A percentile compares a stretch with the other conserved stretches of the same genome.
phyloP scores from a whole-genome alignment of 2,888 invertebrate species.

The Phortica okadai region DNA sequence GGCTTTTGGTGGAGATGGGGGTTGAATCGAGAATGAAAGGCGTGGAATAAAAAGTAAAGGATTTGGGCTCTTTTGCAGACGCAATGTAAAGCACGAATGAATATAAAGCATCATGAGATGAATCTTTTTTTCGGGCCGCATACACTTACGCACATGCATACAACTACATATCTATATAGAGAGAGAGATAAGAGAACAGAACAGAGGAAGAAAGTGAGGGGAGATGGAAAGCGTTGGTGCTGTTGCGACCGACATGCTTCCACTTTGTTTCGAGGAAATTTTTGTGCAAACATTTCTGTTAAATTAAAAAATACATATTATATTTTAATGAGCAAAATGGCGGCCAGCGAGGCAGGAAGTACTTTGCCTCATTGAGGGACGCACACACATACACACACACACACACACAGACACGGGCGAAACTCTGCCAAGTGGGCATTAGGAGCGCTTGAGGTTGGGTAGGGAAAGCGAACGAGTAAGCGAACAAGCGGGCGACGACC shows the following conservation, averaged over 20 bases:
- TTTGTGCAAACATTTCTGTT: constrained; percentile 74
- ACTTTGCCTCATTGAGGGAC: neutral
- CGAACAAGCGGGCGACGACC: constrained; percentile 58
- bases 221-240: constrained; percentile 38
- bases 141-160: constrained; percentile 23
- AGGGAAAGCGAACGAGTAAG: constrained; percentile 41
- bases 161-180: constrained; percentile 10
- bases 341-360: constrained; percentile 43
- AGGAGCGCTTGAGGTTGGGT: constrained; percentile 62
- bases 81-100: constrained; percentile 28
- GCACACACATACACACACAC: no score
- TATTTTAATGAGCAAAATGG: constrained; percentile 75
- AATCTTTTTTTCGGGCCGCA: constrained; percentile 28
- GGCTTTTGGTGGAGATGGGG: neutral
- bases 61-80: constrained; percentile 50
- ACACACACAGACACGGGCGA: neutral
- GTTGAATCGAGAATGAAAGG: constrained; percentile 47
- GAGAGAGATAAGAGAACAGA: constrained; percentile 26
- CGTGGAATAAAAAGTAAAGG: constrained; percentile 49
- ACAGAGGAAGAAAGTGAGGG: constrained; percentile 16
- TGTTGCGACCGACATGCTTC: constrained; percentile 41
- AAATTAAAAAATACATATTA: constrained; percentile 75
- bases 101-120: constrained; percentile 30
- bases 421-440: constrained; percentile 33
- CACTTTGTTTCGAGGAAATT: constrained; percentile 68